A percentile compares a stretch with the other conserved stretches of the same genome.
Evolutionary conservation across 2,113 vertebrate genomes (phyloP).

Genomic region (Dasyprocta punctata): DNA sequence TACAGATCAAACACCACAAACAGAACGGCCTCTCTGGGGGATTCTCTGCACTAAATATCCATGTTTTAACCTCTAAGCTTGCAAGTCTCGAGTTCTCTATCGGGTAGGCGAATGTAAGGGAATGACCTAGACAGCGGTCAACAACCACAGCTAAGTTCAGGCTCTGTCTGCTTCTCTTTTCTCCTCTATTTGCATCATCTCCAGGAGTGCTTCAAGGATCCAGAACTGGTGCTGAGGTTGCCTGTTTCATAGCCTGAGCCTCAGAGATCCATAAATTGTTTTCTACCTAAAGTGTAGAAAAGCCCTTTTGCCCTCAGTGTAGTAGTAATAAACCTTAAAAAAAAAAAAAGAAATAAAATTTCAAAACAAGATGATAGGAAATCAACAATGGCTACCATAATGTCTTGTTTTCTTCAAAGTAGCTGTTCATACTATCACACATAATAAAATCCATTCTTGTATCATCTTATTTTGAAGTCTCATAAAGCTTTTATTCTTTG

Average conservation of each 20-base stretch:
- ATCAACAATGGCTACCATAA: no score
- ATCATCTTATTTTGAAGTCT: no score
- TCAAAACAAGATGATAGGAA: no score
- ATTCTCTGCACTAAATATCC: not conserved
- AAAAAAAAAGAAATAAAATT: no score
- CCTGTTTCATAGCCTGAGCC: not conserved
- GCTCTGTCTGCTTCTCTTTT: not conserved
- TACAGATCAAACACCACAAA: not conserved
- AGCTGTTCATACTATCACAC: no score
- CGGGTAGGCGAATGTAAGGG: not conserved
- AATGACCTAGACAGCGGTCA: not conserved
- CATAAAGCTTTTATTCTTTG: no score
- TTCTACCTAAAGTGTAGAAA: not conserved
- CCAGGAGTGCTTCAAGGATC: not conserved
- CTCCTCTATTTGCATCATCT: not conserved
- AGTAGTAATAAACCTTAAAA: not conserved
- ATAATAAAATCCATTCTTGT: no score
- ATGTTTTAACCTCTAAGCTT: not conserved
- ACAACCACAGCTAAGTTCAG: not conserved
- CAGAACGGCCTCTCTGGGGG: not conserved
- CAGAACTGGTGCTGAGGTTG: not conserved
- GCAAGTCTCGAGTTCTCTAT: not conserved
- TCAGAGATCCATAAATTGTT: not conserved
- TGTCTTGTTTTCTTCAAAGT: no score
- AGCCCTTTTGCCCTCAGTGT: not conserved